A percentile compares a stretch with the other conserved stretches of the same genome.
Evolutionary conservation across 2,888 invertebrate species (phyloP).

Genomic region (Sarcophaga rosellei): DNA sequence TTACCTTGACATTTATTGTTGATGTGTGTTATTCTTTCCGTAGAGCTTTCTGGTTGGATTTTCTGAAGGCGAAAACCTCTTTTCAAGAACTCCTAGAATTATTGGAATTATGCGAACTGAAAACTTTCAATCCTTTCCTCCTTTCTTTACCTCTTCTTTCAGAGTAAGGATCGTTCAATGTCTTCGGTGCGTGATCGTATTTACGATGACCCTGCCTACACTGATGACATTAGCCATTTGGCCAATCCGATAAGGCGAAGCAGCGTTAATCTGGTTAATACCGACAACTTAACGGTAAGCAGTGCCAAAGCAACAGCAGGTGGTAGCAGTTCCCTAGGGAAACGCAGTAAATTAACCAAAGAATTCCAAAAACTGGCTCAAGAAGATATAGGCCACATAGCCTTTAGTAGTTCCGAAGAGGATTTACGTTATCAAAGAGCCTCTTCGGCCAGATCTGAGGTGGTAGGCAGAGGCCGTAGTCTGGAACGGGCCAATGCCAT

Average conservation of each 20-base stretch:
- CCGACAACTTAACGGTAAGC: conserved; percentile 65
- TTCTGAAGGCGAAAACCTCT: no score
- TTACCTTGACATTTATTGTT: no score
- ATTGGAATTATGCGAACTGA: no score
- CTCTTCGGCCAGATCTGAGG: conserved; percentile 63
- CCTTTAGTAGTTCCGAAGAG: conserved; percentile 76
- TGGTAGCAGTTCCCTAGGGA: conserved; percentile 74
- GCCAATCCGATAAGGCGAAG: conserved; percentile 79
- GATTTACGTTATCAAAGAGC: conserved; percentile 72
- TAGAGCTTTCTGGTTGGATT: no score
- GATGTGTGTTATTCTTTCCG: no score
- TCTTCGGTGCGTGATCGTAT: conserved; percentile 80
- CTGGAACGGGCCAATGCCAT: conserved; percentile 72
- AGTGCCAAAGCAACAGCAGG: conserved; percentile 45
- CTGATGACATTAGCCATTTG: conserved; percentile 81
- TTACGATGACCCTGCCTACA: conserved; percentile 81
- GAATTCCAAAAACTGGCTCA: conserved; percentile 76
- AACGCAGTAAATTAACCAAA: conserved; percentile 76
- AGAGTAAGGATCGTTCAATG: conserved; percentile 79
- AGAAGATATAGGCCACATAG: conserved; percentile 69
- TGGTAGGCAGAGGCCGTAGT: conserved; percentile 76
- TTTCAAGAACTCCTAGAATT: no score
- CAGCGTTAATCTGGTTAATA: conserved; percentile 71
- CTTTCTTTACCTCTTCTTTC: conserved; percentile 36
- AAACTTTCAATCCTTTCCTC: no score